Base-by-base conservation (phyloP, 2,113 vertebrate genomes). In the Apteryx mantelli region DNA sequence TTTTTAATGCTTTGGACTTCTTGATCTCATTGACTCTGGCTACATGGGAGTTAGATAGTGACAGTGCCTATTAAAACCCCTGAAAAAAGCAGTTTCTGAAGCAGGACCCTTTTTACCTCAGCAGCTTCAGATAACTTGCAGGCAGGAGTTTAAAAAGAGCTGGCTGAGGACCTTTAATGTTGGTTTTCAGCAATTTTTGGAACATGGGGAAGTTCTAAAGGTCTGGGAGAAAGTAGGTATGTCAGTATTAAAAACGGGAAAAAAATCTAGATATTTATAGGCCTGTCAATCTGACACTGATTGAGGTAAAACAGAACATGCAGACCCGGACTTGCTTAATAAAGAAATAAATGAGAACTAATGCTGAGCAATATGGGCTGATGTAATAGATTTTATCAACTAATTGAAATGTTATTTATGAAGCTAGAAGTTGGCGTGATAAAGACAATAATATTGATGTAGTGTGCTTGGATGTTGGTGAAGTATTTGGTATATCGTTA, bases 321-420 rank as follows among this genome's bases (percentile, higher is more conserved):
- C 63, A 86, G 88, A 70, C 36, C 68, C 0, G 0, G 88, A 63
- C 82, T 68, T 55, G 36, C 79, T 94, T 94, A 94, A 91, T 94
- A 90, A 93, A 77, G 79, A 83, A 95, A 95, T 80, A 93, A 91
- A 91, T 63, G 84, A 86, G 76, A 96, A 81, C 64, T 95, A 95
- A 90, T 75, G 56, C 86, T 55, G 65, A 94, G 85, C 88, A 92
- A 34, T 88, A 78, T 75, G 73, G 64, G n/a, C 77, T 92, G 82
- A 82, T 83, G 93, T 95, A 95, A 94, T 86, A 86, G 86, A 82
- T 86, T 86, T 87, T 95, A 92, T 95, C 88, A 91, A 56, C 82
- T 96, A 96, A 97, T 82, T 97, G 93, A 84, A 86, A 84, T 82
- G 86, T 94, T 96, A 68, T 96, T 96, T 96, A 92, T 92, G 92